Conservation (phyloP, 1,140 invertebrate genomes). For the Euura lappo region DNA sequence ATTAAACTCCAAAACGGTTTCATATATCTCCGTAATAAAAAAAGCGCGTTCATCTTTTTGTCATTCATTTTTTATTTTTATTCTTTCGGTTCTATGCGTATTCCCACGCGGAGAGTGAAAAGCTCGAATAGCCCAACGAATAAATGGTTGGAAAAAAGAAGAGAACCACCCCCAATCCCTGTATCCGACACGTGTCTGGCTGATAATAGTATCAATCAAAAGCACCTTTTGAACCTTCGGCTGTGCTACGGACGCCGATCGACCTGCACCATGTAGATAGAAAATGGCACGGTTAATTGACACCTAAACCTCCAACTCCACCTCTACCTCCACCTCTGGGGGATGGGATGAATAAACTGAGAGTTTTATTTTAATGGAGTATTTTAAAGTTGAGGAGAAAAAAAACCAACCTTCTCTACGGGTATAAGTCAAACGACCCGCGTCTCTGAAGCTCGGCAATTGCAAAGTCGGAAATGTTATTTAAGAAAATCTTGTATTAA, state of each 20-base stretch:
- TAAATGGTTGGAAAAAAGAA: neutral
- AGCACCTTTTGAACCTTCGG: neutral
- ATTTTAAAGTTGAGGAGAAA: neutral
- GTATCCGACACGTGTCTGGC: neutral
- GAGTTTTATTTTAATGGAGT: too few species aligned
- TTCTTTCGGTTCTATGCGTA: too few species aligned
- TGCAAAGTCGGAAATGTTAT: slow-evolving; percentile 47
- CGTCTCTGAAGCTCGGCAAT: slow-evolving; percentile 41
- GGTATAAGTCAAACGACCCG: slow-evolving; percentile 26
- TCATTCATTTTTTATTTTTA: too few species aligned
- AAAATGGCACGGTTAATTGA: too few species aligned
- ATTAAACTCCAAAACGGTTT: neutral
- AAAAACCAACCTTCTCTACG: slow-evolving; percentile 16
- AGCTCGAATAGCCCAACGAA: neutral
- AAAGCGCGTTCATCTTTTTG: too few species aligned
- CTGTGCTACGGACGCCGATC: too few species aligned
- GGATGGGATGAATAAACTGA: too few species aligned
- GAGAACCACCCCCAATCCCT: neutral
- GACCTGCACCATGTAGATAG: too few species aligned
- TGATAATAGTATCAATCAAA: slow-evolving; percentile 7
- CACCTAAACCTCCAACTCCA: too few species aligned
- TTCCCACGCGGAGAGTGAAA: too few species aligned
- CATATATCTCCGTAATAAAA: too few species aligned
- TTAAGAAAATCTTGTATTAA: slow-evolving; percentile 55
- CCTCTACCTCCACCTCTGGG: too few species aligned